Percentiles rank a stretch among this genome's conserved stretches.
These are phyloP conservation scores for Maniola hyperantus DNA, from an alignment of 2,888 invertebrate species.

Conservation along the genomic window DNA sequence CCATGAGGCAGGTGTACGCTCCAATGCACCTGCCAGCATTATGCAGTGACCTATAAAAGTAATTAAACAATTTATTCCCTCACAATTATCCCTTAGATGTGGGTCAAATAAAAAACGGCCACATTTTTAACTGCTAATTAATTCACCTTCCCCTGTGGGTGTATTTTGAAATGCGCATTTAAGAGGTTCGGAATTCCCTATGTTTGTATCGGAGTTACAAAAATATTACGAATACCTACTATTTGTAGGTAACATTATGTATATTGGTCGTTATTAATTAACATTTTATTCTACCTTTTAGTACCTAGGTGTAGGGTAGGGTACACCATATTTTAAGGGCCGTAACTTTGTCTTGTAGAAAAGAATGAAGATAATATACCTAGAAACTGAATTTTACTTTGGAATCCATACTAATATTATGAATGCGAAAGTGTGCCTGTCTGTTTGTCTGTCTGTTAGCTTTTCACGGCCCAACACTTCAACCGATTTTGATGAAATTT, in stretches of 20 bases:
- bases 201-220: conserved; percentile 4
- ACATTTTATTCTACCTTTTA: background rate
- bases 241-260: background rate
- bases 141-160: conserved; percentile 30
- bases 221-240: background rate
- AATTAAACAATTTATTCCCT: conserved; percentile 75
- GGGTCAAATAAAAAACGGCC: conserved; percentile 73
- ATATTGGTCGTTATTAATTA: background rate
- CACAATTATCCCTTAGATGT: conserved; percentile 75
- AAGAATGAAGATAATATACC: no score
- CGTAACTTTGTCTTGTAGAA: no score
- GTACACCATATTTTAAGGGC: no score
- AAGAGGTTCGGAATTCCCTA: conserved; percentile 10
- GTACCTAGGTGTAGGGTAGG: no score
- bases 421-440: no score
- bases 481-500: no score
- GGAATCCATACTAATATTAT: no score
- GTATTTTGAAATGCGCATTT: conserved; percentile 17
- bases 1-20: conserved; percentile 66
- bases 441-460: no score
- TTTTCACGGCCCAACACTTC: no score
- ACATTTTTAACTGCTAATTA: conserved; percentile 45
- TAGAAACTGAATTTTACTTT: no score
- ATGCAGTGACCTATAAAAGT: conserved; percentile 80
- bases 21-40: conserved; percentile 71